A percentile compares a stretch with the other conserved stretches of the same genome.
Evolutionary conservation across 1,140 invertebrate genomes (phyloP).

Genomic region (Notospermus geniculatus): DNA sequence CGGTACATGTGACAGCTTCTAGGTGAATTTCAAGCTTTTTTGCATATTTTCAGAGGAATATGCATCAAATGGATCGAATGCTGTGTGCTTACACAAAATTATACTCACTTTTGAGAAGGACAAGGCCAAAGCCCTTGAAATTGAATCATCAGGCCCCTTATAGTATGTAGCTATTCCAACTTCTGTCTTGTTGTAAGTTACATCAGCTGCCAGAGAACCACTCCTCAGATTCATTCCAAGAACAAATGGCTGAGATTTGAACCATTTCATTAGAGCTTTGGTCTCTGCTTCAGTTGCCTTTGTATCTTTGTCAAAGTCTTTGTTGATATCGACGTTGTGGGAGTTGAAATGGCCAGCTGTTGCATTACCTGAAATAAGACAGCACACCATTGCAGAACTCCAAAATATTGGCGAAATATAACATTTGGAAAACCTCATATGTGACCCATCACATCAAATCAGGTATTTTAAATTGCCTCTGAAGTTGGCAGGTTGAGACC

Average conservation of each 20-base stretch:
- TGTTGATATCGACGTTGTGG: constrained; percentile 82
- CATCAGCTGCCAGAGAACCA: constrained; percentile 85
- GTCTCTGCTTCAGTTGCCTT: constrained; percentile 85
- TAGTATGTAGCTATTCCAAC: constrained; percentile 59
- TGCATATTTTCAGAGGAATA: too few species aligned
- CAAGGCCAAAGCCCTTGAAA: constrained; percentile 79
- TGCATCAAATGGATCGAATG: too few species aligned
- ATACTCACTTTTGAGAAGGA: constrained; percentile 67
- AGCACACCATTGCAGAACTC: constrained; percentile 5
- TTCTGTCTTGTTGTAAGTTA: constrained; percentile 70
- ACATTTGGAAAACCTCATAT: too few species aligned
- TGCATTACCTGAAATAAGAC: constrained; percentile 33
- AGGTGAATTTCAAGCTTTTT: too few species aligned
- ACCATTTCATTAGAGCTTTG: constrained; percentile 87
- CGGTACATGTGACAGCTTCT: too few species aligned
- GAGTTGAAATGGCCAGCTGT: constrained; percentile 75
- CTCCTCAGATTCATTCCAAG: constrained; percentile 95
- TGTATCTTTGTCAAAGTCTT: constrained; percentile 94
- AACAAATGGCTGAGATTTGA: constrained; percentile 82
- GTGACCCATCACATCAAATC: too few species aligned
- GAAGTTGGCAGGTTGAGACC: background rate
- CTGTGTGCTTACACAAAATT: too few species aligned
- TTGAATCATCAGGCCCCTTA: constrained; percentile 76
- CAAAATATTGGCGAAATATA: background rate
- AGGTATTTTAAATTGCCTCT: too few species aligned